Conservation (phyloP, 1,140 invertebrate genomes). For the Sycophaga agraensis region DNA sequence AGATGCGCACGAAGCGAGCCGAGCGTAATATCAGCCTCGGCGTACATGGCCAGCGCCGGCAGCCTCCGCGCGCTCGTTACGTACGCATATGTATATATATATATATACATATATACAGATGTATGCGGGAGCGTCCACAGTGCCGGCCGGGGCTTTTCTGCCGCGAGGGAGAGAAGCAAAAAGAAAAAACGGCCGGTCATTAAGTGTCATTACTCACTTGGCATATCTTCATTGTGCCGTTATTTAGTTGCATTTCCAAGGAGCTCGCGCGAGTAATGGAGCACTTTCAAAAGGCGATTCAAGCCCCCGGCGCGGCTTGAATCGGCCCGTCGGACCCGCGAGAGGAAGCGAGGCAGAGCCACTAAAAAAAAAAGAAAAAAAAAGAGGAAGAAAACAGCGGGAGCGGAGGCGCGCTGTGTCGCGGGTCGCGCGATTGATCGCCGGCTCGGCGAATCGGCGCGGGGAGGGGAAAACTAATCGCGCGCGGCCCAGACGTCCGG, state of each 20-base stretch:
- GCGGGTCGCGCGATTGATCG: neutral
- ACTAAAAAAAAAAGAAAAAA: neutral
- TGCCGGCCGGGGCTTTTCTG: too few species aligned
- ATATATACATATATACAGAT: too few species aligned
- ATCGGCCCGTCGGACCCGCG: neutral
- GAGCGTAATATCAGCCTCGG: too few species aligned
- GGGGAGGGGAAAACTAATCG: neutral
- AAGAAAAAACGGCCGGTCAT: neutral
- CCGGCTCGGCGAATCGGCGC: neutral
- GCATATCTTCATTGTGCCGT: slow-evolving; percentile 2
- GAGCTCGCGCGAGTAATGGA: too few species aligned
- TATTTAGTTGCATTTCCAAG: slow-evolving; percentile 7
- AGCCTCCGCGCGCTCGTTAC: too few species aligned
- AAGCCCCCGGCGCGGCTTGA: neutral
- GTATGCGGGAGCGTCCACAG: too few species aligned
- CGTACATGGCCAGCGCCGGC: too few species aligned
- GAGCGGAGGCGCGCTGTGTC: neutral
- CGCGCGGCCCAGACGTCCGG: neutral
- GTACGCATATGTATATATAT: too few species aligned
- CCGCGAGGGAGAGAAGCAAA: too few species aligned
- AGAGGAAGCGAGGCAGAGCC: neutral
- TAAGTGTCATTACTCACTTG: slow-evolving; percentile 17
- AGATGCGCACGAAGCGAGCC: too few species aligned
- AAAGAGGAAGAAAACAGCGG: neutral
- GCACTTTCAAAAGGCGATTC: too few species aligned